These are phyloP conservation scores for Polymixis lichenea DNA, from an alignment of 2,888 invertebrate genomes.

Conservation along the genomic window DNA sequence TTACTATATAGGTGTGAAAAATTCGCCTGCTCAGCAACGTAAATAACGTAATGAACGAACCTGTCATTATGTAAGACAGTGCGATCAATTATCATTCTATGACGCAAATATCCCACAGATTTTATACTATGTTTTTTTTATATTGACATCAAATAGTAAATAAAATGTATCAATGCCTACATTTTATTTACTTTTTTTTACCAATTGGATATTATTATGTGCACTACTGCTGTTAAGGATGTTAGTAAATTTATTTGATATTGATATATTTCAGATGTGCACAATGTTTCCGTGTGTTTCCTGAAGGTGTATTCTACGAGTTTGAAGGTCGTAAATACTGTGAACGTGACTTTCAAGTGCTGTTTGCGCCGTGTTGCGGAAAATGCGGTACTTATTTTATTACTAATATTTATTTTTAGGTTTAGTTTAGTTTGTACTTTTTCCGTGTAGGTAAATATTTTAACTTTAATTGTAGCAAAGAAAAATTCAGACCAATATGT, in stretches of 20 bases:
- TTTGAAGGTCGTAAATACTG: slow-evolving; percentile 99
- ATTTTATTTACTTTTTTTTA: too few species aligned
- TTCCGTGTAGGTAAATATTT: neutral
- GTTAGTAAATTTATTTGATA: neutral
- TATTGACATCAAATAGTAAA: neutral
- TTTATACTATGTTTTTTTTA: too few species aligned
- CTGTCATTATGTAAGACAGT: neutral
- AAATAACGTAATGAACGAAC: neutral
- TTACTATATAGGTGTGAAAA: neutral
- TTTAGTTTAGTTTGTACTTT: neutral
- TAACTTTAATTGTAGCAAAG: neutral
- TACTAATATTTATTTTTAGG: slow-evolving; percentile 12
- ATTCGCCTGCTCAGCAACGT: neutral
- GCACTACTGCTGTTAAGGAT: neutral
- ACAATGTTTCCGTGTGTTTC: slow-evolving; percentile 99
- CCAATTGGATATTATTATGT: neutral
- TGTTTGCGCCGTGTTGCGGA: slow-evolving; percentile 98
- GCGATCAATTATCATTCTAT: neutral
- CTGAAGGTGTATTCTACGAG: slow-evolving; percentile 99
- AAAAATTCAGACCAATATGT: neutral
- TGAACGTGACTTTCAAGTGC: slow-evolving; percentile 99
- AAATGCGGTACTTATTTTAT: slow-evolving; percentile 92
- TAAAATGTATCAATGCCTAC: too few species aligned
- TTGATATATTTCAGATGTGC: slow-evolving; percentile 93
- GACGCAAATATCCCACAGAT: neutral